A percentile compares a stretch with the other conserved stretches of the same genome.
Evolutionary conservation across 2,797 vertebrate species (phyloP).

Genomic region (Rhyacichthys aspro): DNA sequence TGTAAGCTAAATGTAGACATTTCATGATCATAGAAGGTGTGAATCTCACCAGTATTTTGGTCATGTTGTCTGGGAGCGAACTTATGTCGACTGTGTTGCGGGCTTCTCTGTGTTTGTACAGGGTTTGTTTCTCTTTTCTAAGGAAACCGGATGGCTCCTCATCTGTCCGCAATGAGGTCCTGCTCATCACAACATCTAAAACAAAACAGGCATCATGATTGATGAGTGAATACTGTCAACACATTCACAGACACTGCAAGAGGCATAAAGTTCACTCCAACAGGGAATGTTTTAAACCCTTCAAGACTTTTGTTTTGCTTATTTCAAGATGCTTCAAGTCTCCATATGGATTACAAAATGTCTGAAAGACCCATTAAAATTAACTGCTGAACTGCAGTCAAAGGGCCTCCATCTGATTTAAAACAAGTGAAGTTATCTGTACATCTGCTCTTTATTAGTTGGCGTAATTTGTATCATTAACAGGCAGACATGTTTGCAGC

Average conservation of each 20-base stretch:
- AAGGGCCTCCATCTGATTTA: not conserved
- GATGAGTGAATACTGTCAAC: slow-evolving; percentile 15
- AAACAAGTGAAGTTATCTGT: slow-evolving; percentile 11
- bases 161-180: slow-evolving; percentile 39
- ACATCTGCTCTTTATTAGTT: slow-evolving; percentile 52
- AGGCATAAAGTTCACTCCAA: not conserved
- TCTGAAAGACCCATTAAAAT: slow-evolving; percentile 11
- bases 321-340: not conserved
- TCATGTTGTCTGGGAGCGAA: slow-evolving; percentile 83
- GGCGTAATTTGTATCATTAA: slow-evolving; percentile 39
- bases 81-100: slow-evolving; percentile 82
- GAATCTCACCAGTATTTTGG: slow-evolving; percentile 85
- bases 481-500: slow-evolving; percentile 15
- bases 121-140: slow-evolving; percentile 63
- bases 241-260: slow-evolving; percentile 1
- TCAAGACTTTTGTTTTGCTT: not conserved
- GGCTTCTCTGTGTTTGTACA: slow-evolving; percentile 71
- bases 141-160: slow-evolving; percentile 43
- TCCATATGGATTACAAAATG: not conserved
- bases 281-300: slow-evolving; percentile 3
- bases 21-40: not conserved
- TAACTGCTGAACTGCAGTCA: not conserved
- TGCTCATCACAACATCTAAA: slow-evolving; percentile 57
- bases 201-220: slow-evolving; percentile 28
- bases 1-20: not conserved